Base-by-base conservation (phyloP, 1,140 invertebrate genomes). In the Bursaphelenchus mucronatus region DNA sequence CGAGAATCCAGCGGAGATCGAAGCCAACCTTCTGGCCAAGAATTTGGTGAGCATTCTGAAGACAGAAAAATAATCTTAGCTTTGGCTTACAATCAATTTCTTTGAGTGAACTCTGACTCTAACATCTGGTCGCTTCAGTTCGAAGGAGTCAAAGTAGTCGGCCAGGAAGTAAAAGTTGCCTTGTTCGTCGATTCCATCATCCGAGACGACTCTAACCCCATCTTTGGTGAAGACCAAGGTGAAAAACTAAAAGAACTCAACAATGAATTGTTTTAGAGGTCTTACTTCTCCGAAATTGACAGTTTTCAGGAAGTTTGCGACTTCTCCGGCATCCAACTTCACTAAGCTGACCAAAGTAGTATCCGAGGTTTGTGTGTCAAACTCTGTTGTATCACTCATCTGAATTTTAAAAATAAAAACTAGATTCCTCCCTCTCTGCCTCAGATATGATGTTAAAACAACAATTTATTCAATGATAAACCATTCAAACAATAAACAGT, bases 401-500 rank as follows among this genome's bases (percentile, higher is more conserved):
- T 30, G 5, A 30, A n/a, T 59, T 44, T 9, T 57, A 57, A 59
- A 59, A 45, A 2, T n/a, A 49, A 19, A n/a, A 49, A 49, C 47
- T 3, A 19, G 19, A 44, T 30, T 30, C 5, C 1, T 30, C 5
- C 5, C 30, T 30, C 30, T 30, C 30, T 30, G 2, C 30, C 30
- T 30, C 30, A 30, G 30, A 30, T 30, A 30, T 30, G 2, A 30
- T 30, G 30, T 30, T 30, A 30, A 30, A 30, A 30, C 30, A 30
- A 30, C 30, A 30, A 30, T 30, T 30, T 30, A 30, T 30, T 30
- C 30, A 30, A 30, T 30, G 30, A 30, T 30, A 30, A 30, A 30
- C 30, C 30, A 30, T 30, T 30, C 30, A 59, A 40, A 63, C 55
- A 63, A 65, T 39, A 63, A 63, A 64, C 58, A 63, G 43, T 61